phyloP scores from a whole-genome alignment of 2,888 invertebrate species.

The Agonopterix arenella region DNA sequence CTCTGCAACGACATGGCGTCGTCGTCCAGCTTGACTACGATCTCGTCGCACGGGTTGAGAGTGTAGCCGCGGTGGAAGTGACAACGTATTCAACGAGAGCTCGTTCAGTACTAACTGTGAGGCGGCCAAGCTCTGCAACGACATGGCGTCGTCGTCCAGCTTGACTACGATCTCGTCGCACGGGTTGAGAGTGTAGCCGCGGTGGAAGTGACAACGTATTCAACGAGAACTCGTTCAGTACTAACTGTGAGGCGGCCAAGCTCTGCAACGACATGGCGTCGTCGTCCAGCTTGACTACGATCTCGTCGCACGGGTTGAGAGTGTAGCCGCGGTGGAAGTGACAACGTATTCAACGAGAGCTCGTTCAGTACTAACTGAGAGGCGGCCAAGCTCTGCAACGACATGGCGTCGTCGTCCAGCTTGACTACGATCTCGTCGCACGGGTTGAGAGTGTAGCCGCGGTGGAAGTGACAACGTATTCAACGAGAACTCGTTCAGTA shows the following conservation, averaged over 20 bases:
- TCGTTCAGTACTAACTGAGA: constrained; percentile 77
- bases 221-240: too few species aligned
- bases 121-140: constrained; percentile 92
- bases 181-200: constrained; percentile 76
- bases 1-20: constrained; percentile 93
- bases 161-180: constrained; percentile 89
- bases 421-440: constrained; percentile 89
- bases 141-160: constrained; percentile 93
- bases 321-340: too few species aligned
- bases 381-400: constrained; percentile 92
- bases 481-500: too few species aligned
- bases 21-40: constrained; percentile 89
- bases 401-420: constrained; percentile 93
- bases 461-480: too few species aligned
- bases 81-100: too few species aligned
- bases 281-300: constrained; percentile 89
- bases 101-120: constrained; percentile 77
- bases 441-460: constrained; percentile 76
- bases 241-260: constrained; percentile 90
- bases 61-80: too few species aligned
- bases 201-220: too few species aligned
- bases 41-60: constrained; percentile 89
- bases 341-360: too few species aligned
- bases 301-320: constrained; percentile 89
- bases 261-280: constrained; percentile 93